Evolutionary conservation across 2,888 invertebrate species (phyloP).

Genomic region (Caprella mutica): DNA sequence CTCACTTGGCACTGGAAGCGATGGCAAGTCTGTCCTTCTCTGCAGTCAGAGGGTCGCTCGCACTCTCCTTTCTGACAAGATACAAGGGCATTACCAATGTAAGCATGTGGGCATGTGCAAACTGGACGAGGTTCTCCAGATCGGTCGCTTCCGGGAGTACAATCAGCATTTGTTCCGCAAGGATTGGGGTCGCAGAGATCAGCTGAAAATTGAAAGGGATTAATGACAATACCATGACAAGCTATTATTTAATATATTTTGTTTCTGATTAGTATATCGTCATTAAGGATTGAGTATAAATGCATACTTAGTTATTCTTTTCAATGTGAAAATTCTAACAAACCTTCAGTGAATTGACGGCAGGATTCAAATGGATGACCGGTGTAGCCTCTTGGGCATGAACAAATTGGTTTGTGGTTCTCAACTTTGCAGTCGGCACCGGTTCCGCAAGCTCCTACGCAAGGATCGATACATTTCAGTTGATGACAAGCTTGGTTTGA

Average conservation of each 20-base stretch:
- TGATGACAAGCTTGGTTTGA: slow-evolving; percentile 57
- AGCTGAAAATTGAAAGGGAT: slow-evolving; percentile 58
- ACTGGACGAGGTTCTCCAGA: slow-evolving; percentile 70
- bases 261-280: no score
- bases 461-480: slow-evolving; percentile 71
- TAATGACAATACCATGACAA: no score
- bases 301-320: no score
- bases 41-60: slow-evolving; percentile 63
- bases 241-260: no score
- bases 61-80: slow-evolving; percentile 69
- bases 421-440: slow-evolving; percentile 64
- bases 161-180: slow-evolving; percentile 68
- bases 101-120: slow-evolving; percentile 67
- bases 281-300: no score
- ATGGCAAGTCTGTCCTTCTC: slow-evolving; percentile 55
- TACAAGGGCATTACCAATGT: slow-evolving; percentile 62
- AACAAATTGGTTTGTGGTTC: slow-evolving; percentile 71
- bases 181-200: slow-evolving; percentile 77
- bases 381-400: slow-evolving; percentile 46
- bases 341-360: slow-evolving; percentile 27
- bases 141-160: slow-evolving; percentile 70
- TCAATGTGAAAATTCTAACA: no score
- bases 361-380: slow-evolving; percentile 35
- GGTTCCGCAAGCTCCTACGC: slow-evolving; percentile 60
- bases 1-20: slow-evolving; percentile 23